Percentiles rank a stretch among this genome's conserved stretches.
These are phyloP conservation scores for Drosophila pallidifrons DNA, from an alignment of 1,140 invertebrate genomes.

Conservation along the genomic window DNA sequence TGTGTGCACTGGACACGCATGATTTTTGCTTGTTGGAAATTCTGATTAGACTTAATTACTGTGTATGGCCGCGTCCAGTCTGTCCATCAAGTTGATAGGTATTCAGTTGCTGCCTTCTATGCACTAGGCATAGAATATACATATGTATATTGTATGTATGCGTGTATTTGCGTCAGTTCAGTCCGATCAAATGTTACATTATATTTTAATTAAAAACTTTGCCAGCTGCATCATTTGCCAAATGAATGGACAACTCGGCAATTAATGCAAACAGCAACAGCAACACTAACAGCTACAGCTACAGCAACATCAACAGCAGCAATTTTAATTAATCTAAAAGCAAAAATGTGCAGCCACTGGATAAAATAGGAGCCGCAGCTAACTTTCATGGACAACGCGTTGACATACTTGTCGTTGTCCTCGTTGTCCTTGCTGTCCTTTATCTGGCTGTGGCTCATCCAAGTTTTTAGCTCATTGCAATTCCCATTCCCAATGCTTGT, in stretches of 20 bases:
- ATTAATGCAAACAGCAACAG: constrained; percentile 72
- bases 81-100: constrained; percentile 76
- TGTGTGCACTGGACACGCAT: constrained; percentile 67
- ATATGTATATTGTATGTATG: constrained; percentile 18
- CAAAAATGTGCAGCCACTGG: constrained; percentile 61
- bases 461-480: constrained; percentile 46
- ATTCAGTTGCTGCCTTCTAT: constrained; percentile 55
- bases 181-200: constrained; percentile 74
- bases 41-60: constrained; percentile 84
- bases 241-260: constrained; percentile 77
- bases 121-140: constrained; percentile 29
- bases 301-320: constrained; percentile 47
- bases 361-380: constrained; percentile 34
- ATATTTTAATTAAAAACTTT: constrained; percentile 82
- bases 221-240: constrained; percentile 79
- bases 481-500: not conserved
- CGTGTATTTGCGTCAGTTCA: constrained; percentile 18
- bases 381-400: constrained; percentile 62
- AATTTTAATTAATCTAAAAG: constrained; percentile 81
- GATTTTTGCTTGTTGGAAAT: constrained; percentile 83
- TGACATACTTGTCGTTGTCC: constrained; percentile 52
- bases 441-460: constrained; percentile 25
- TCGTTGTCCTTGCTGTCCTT: constrained; percentile 15
- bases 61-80: constrained; percentile 59
- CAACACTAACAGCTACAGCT: constrained; percentile 41